Evolutionary conservation across 2,797 vertebrate species (phyloP).

Genomic region (Darevskia nairensis): DNA sequence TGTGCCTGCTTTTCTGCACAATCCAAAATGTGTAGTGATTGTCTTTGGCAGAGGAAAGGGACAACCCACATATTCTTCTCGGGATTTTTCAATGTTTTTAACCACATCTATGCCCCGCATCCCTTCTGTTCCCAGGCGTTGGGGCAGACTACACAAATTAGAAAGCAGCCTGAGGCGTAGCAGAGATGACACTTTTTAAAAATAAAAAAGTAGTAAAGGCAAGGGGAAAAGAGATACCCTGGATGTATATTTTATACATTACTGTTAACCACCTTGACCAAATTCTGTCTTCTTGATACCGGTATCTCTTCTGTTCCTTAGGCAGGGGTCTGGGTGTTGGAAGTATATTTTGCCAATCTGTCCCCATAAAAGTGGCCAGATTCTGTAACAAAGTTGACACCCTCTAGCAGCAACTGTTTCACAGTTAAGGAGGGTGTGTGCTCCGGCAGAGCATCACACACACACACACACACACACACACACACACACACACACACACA

Average conservation of each 20-base stretch:
- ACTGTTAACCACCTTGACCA: neutral
- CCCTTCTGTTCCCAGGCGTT: neutral
- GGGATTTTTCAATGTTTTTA: neutral
- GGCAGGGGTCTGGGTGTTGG: neutral
- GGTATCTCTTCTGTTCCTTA: neutral
- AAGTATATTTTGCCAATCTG: neutral
- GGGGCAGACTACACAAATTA: no score
- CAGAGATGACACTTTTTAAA: neutral
- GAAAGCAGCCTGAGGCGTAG: no score
- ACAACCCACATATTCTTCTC: neutral
- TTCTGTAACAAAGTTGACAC: neutral
- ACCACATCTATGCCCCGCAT: no score
- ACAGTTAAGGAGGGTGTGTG: no score
- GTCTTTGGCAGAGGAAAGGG: neutral
- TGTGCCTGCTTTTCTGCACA: neutral
- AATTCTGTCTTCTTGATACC: neutral
- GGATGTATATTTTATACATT: neutral
- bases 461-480: no score
- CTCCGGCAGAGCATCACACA: neutral
- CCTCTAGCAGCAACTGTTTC: neutral
- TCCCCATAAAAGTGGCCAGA: neutral
- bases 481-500: neutral
- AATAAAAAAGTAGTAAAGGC: neutral
- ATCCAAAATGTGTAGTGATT: neutral
- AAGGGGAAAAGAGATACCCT: neutral